phyloP scores from a whole-genome alignment of 2,113 vertebrate genomes.

The Petromus typicus region DNA sequence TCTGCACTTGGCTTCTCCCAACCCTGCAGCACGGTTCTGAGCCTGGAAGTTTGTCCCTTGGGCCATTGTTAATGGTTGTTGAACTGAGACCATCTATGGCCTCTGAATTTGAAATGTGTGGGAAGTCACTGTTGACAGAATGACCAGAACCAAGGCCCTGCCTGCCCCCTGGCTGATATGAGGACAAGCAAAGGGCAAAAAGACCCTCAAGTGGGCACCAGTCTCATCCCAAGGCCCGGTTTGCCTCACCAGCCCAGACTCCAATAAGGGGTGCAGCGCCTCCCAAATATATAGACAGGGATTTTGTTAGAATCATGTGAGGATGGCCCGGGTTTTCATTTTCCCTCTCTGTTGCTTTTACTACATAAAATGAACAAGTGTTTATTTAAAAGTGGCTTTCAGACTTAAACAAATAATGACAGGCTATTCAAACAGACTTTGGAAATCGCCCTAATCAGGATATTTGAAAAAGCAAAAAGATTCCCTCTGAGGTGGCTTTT shows the following conservation, averaged over 20 bases:
- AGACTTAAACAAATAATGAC: constrained; percentile 89
- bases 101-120: neutral
- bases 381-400: constrained; percentile 89
- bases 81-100: neutral
- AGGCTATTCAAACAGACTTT: constrained; percentile 90
- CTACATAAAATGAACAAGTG: constrained; percentile 86
- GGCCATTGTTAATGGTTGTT: neutral
- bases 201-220: neutral
- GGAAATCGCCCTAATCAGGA: constrained; percentile 87
- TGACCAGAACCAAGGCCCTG: neutral
- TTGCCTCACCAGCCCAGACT: neutral
- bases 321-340: constrained; percentile 37
- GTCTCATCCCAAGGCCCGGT: no score
- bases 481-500: constrained; percentile 76
- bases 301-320: neutral
- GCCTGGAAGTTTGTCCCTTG: neutral
- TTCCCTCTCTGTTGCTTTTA: constrained; percentile 78
- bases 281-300: neutral
- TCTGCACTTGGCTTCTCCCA: rapidly evolving
- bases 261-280: neutral
- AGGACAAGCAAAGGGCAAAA: neutral
- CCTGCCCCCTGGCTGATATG: neutral
- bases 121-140: neutral
- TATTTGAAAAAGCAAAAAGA: constrained; percentile 86
- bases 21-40: neutral